Conservation (phyloP, 2,113 vertebrate species). For the Ascaphus truei region DNA sequence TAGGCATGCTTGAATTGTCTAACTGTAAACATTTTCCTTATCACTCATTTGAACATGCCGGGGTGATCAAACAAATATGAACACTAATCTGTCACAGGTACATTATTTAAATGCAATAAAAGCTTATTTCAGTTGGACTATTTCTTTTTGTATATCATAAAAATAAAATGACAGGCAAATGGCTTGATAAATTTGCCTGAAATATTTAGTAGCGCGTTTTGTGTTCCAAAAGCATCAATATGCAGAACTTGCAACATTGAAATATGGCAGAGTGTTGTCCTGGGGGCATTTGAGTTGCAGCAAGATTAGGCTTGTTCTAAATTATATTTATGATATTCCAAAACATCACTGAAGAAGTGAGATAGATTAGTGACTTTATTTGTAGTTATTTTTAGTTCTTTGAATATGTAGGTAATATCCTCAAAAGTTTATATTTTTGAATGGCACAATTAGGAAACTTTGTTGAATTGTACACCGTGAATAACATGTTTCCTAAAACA, state of each 20-base stretch:
- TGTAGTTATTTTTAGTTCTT: background rate
- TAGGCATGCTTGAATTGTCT: no score
- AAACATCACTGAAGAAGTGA: constrained; percentile 9
- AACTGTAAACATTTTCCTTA: constrained; percentile 12
- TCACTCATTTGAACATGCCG: background rate
- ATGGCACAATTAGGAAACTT: background rate
- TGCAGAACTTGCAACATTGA: constrained; percentile 17
- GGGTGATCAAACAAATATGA: constrained; percentile 31
- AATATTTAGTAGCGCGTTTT: constrained; percentile 33
- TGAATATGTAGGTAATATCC: background rate
- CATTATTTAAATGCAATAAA: constrained; percentile 26
- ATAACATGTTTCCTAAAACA: no score
- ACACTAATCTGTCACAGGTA: constrained; percentile 6
- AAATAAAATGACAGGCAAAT: constrained; percentile 32
- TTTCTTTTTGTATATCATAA: constrained; percentile 13
- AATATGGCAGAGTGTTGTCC: constrained; percentile 16
- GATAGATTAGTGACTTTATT: constrained; percentile 17
- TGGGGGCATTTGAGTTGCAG: constrained; percentile 24
- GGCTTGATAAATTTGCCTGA: constrained; percentile 33
- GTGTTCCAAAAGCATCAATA: constrained; percentile 12
- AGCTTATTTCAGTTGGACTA: constrained; percentile 23
- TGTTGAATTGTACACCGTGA: no score
- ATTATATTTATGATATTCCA: constrained; percentile 28
- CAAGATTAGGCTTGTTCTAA: constrained; percentile 21
- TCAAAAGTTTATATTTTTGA: constrained; percentile 17